These are phyloP conservation scores for Lypha dubia DNA, from an alignment of 2,888 invertebrate genomes.

Conservation along the genomic window DNA sequence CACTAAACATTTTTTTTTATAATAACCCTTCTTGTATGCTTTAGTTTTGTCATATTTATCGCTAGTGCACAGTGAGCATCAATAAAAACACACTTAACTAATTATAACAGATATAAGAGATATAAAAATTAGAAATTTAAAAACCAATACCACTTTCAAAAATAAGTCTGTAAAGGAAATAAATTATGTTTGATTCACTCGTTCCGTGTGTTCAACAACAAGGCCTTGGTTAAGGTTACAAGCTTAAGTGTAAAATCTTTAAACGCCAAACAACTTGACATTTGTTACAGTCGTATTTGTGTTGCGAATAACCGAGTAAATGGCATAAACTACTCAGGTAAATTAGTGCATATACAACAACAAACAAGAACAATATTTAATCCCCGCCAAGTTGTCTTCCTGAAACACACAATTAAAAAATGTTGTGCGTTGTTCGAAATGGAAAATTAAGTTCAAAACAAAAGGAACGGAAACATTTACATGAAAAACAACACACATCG, in stretches of 20 bases:
- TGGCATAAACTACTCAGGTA: constrained; percentile 5
- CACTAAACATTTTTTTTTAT: background rate
- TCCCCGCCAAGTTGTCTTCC: constrained; percentile 46
- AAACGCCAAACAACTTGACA: constrained; percentile 60
- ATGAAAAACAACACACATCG: background rate
- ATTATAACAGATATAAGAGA: background rate
- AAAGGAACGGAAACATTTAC: constrained; percentile 26
- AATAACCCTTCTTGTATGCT: background rate
- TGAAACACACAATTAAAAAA: background rate
- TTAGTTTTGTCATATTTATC: background rate
- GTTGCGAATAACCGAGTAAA: constrained; percentile 21
- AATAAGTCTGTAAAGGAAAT: background rate
- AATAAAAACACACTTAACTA: too few relatives aligned
- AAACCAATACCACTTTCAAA: background rate
- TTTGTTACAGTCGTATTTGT: constrained; percentile 34
- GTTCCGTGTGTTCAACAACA: background rate
- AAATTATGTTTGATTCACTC: background rate
- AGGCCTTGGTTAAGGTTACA: constrained; percentile 62
- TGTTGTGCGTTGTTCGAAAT: constrained; percentile 41
- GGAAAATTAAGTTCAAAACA: constrained; percentile 51
- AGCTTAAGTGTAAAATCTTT: constrained; percentile 17
- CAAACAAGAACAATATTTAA: too few relatives aligned
- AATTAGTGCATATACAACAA: background rate
- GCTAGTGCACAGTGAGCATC: background rate
- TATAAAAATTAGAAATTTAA: too few relatives aligned